Evolutionary conservation across 2,113 vertebrate genomes (phyloP), one percentile per base, ranked within the genome.

Genomic region (Heliornis fulica): DNA sequence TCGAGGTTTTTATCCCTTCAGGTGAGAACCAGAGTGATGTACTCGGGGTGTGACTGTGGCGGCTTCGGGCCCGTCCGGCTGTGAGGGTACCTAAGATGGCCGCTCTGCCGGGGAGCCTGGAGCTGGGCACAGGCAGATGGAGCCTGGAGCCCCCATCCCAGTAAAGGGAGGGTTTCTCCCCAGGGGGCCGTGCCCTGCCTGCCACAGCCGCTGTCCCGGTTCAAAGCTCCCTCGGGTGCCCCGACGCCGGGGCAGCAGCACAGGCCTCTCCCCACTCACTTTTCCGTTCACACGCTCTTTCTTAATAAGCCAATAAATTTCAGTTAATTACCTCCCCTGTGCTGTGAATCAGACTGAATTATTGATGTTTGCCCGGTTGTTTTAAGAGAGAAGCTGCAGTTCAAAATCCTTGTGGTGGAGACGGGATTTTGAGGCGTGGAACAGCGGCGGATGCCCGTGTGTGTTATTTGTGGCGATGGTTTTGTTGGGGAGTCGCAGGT

Each of bases 241-340:
- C 25, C 1, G 2, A 22, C 1, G 0, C 66, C 9, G 32, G 34
- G 76, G 17, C 63, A 34, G 18, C 6, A 14, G 2, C 1, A 2
- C 1, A 29, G n/a, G 31, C 50, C 56, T 69, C 61, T 59, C 34
- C 31, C 22, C 7, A 4, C 32, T 18, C 9, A 0, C 31, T 43
- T 86, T 63, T 75, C 31, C 15, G 22, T 53, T 89, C 66, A 10
- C 32, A 19, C 2, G 5, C 74, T 64, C 46, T 13, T 92, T 45
- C 34, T 32, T 77, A 77, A 85, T 38, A 28, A 50, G 22, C 9
- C 56, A 28, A 25, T 45, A 56, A 53, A 77, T 40, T 46, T 63
- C 56, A 61, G 64, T 54, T 50, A 29, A 72, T 56, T 53, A 8
- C 40, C 74, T 22, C 51, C 84, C 56, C 63, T 21, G 1, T 17